Evolutionary conservation across 1,140 invertebrate genomes (phyloP).

Genomic region (Drosophila mojavensis): DNA sequence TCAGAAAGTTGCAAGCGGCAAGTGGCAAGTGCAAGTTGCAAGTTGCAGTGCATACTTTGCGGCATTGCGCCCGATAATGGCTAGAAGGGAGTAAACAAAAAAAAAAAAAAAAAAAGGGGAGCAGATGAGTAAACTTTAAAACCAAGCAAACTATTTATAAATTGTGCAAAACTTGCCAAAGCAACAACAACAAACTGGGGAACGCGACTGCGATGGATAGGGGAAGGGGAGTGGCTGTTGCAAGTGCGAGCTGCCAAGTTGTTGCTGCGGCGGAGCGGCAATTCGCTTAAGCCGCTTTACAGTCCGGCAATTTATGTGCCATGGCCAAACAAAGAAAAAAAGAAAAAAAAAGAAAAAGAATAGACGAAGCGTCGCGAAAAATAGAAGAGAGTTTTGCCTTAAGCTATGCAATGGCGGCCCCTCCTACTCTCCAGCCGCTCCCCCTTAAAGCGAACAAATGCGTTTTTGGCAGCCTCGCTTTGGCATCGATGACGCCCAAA

Average conservation of each 20-base stretch:
- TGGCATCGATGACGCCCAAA: slow-evolving; percentile 79
- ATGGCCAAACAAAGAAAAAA: slow-evolving; percentile 34
- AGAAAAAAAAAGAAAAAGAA: neutral
- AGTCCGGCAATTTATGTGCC: slow-evolving; percentile 75
- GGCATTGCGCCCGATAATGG: slow-evolving; percentile 65
- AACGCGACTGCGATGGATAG: neutral
- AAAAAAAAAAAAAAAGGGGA: neutral
- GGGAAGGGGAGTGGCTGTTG: slow-evolving; percentile 29
- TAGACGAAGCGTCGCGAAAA: neutral
- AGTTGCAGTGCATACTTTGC: slow-evolving; percentile 60
- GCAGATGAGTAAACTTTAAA: slow-evolving; percentile 65
- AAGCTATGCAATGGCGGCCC: slow-evolving; percentile 60
- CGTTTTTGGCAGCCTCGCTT: slow-evolving; percentile 66
- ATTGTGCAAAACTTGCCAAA: slow-evolving; percentile 73
- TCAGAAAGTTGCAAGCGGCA: slow-evolving; percentile 38
- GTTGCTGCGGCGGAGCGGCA: slow-evolving; percentile 64
- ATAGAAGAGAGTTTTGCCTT: slow-evolving; percentile 58
- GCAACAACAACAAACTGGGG: slow-evolving; percentile 55
- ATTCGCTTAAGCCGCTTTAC: slow-evolving; percentile 80
- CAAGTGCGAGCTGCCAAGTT: slow-evolving; percentile 60
- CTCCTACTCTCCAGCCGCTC: neutral
- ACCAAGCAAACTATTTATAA: slow-evolving; percentile 80
- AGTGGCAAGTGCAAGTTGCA: slow-evolving; percentile 23
- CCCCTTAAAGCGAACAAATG: slow-evolving; percentile 44
- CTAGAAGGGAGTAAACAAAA: neutral